Base-by-base conservation (phyloP, 2,888 invertebrate species). In the Lottia scabra region DNA sequence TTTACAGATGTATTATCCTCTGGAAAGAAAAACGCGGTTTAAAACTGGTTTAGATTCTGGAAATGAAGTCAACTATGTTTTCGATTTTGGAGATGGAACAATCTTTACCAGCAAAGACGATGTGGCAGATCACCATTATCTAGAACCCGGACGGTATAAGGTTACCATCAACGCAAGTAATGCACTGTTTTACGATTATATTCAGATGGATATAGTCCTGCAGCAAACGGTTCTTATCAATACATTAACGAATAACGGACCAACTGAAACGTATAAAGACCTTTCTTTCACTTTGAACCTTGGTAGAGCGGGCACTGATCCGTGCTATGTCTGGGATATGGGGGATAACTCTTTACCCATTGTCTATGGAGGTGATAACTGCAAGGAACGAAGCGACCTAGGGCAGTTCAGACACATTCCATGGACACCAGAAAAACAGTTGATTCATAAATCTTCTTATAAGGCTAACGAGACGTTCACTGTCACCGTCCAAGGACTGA, bases 291-390 rank as follows among this genome's bases (percentile, higher is more conserved):
- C 71, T 6, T 63, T 82, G 43, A 67, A 74, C 10, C 70, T 83
- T 10, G 74, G 76, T 0, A 70, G 78, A 38, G 72, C 75, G 1
- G 83, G 82, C 1, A 81, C 83, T 5, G 44, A 77, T 5, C 67
- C 83, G 1, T 83, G 83, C 65, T 79, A 75, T 67, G 64, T 75
- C 15, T 83, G 82, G 81, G 70, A 80, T 44, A 78, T 82, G 76
- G 81, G 81, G 2, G 83, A 82, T 69, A 70, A 68, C 15, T 73
- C 78, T 23, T 63, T 74, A 19, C 63, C 68, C 10, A 70, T 71
- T 0, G 65, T 78, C 12, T 79, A 77, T 70, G 79, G 81, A 1
- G 72, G 63, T 19, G 56, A 63, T 44, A 45, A 44, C n/a, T 80
- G 80, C 64, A 63, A 63, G 38, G 56, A 70, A 43, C 64, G 71